Evolutionary conservation across 2,113 vertebrate species (phyloP), one percentile per base, ranked within the genome.

Genomic region (Scomber colias): DNA sequence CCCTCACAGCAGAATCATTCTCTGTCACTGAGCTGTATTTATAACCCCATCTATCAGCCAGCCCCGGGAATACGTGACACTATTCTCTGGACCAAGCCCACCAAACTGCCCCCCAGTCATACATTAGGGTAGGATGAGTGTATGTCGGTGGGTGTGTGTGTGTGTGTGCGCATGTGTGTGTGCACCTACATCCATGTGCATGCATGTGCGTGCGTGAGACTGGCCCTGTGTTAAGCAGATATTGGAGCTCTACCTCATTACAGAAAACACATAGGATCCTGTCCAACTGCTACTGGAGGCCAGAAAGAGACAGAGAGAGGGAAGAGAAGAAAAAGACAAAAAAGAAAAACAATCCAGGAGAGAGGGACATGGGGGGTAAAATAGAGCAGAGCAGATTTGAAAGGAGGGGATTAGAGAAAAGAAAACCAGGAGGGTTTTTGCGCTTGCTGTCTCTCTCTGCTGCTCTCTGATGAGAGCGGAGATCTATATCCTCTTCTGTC

Each of bases 401-500:
- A 78, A 74, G 55, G 65, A 35, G 5, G 8, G 72, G 70, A 78
- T 84, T 62, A 62, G 15, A 68, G 63, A 61, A 51, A 57, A 81
- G 71, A 67, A 59, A 79, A 87, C 64, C 73, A 53, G 66, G 70
- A 80, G 82, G 74, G 61, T 56, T 70, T 72, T 73, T 16, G 5
- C 2, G 45, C 68, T 60, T 40, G 63, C 82, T 77, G 77, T 67
- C 76, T 78, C 60, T 72, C 59, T 79, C 17, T 30, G 69, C 65
- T 53, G 50, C 75, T 87, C 79, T 85, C 75, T 79, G 80, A 87
- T 86, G 88, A 80, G 67, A 77, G 70, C 46, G 2, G 48, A 82
- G 92, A 94, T 95, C 89, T 92, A 94, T 94, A 89, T 84, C 86
- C 85, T 84, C 73, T 51, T 82, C 85, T 79, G 82, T 87, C 92